Evolutionary conservation across 2,797 vertebrate species (phyloP), one percentile per base, ranked within the genome.

Genomic region (Clarias fuscus): DNA sequence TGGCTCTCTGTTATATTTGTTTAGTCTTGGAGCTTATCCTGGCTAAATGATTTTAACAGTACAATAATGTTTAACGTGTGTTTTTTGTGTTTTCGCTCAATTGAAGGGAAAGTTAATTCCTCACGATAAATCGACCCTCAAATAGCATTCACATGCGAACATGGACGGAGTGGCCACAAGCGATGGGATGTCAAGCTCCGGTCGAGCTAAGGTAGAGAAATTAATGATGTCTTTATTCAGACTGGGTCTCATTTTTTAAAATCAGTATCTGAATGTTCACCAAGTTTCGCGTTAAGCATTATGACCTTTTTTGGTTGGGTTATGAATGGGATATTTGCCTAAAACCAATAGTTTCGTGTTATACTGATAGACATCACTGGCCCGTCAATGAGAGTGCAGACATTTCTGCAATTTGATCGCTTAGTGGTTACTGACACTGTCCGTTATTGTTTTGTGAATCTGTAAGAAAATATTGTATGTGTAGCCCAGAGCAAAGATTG

Each of bases 401-500:
- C 82, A 0, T 27, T 68, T 48, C 75, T 64, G 6, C 0, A 70
- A 13, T 20, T 15, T 78, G 61, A 5, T 40, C 14, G 72, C 33
- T 75, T 81, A 93, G 90, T 92, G 90, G 91, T 33, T 81, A 33
- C 18, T 33, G 24, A 14, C 4, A 15, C 59, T 24, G 7, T n/a
- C 0, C 7, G 4, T 56, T 84, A 56, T 64, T 77, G 89, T 91
- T 89, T 86, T 80, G 3, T 83, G 58, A 58, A 65, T 56, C 90
- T 91, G 88, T 15, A 0, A 0, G 0, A 20, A 85, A 53, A 15
- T 81, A 48, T 53, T 67, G 61, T 27, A 27, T 81, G 30, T 58
- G 10, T 59, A 22, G 4, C 5, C 15, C 18, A 5, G 24, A 15
- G 48, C 11, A 1, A 6, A 61, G 89, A 94, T 1, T 89, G 94